Evolutionary conservation across 37 sponge, comb jelly and placozoan species (phyloP).

Genomic region (Axinella damicornis): DNA sequence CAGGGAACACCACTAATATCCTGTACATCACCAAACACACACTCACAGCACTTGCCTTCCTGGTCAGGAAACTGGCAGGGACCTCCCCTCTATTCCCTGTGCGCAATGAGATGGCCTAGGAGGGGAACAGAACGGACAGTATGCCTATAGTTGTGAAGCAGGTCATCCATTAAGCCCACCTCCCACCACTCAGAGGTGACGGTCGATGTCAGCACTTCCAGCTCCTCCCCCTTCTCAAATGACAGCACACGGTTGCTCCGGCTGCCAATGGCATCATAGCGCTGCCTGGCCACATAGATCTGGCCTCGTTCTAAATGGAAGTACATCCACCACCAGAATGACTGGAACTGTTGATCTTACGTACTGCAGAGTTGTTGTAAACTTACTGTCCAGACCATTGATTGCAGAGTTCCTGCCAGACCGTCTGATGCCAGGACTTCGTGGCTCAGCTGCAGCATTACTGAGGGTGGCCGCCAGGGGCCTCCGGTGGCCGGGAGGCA

Average conservation of each 20-base stretch:
- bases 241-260: slow-evolving; percentile 51
- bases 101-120: slow-evolving; percentile 52
- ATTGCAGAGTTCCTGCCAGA: too few species aligned
- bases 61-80: slow-evolving; percentile 65
- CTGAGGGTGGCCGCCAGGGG: background rate
- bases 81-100: slow-evolving; percentile 80
- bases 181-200: slow-evolving; percentile 87
- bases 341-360: too few species aligned
- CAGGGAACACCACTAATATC: background rate
- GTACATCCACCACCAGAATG: too few species aligned
- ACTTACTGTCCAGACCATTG: too few species aligned
- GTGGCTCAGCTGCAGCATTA: background rate
- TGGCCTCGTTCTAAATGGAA: slow-evolving; percentile 21
- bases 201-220: slow-evolving; percentile 46
- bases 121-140: background rate
- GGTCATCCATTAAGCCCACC: slow-evolving; percentile 28
- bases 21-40: too few species aligned
- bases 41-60: slow-evolving; percentile 4
- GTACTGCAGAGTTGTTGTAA: too few species aligned
- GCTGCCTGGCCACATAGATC: slow-evolving; percentile 39
- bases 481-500: background rate
- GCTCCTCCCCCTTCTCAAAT: slow-evolving; percentile 83
- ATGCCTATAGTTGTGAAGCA: background rate
- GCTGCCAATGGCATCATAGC: slow-evolving; percentile 66
- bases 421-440: background rate